Evolutionary conservation across 2,113 vertebrate species (phyloP), one percentile per base, ranked within the genome.

Genomic region (Toxotes chatareus): DNA sequence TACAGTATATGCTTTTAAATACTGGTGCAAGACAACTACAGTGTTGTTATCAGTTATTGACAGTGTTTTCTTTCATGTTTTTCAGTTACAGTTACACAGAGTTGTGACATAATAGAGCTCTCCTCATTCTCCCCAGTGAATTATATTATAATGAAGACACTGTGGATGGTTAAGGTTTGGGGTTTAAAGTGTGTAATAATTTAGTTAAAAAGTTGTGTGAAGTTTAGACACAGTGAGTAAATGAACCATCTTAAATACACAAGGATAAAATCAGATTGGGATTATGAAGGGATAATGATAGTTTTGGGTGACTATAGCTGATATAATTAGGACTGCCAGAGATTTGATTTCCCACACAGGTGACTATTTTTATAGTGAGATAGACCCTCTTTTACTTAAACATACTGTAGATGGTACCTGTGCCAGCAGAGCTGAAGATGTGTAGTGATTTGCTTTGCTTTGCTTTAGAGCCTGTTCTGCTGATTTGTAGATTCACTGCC

Each of bases 1-100:
- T 74, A 84, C 51, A 84, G 49, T 62, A 32, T 46, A 59, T 69
- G 36, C 64, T 75, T 73, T 82, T 21, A 40, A 38, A 80, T 71
- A 16, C 34, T 36, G 10, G 11, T 46, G 53, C 32, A 59, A 44
- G 46, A 55, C 34, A 47, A 17, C 46, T 47, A 5, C 31, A 40
- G 5, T 64, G 21, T 62, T 57, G 31, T 49, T 74, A n/a, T 57
- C 4, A 23, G 32, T 73, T 42, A 56, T 56, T 60, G 61, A 76
- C 27, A 59, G 7, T 68, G 14, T 56, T 56, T 66, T 55, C 34
- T 19, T 32, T 47, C 6, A 46, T 63, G n/a, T 62, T 63, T 62
- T 64, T 61, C n/a, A 49, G 11, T 32, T 3, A 17, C 27, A 13
- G 47, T 53, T 11, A 21, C 27, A 27, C 27, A 73, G 32, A 65